These are phyloP conservation scores for Tetrapedia diversipes DNA, from an alignment of 2,888 invertebrate genomes.

Conservation along the genomic window DNA sequence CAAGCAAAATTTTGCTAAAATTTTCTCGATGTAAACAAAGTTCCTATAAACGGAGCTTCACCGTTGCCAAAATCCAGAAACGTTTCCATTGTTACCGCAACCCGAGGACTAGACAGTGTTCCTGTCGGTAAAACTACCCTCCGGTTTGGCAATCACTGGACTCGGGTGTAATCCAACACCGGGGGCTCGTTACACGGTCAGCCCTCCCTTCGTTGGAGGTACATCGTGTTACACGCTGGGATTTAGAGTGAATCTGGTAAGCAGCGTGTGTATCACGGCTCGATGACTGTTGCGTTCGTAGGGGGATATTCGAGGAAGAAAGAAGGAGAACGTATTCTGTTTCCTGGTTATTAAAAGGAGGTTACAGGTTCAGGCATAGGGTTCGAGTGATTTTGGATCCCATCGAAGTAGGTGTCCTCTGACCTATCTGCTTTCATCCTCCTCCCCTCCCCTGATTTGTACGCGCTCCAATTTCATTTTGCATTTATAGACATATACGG, in stretches of 20 bases:
- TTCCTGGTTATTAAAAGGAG: slow-evolving; percentile 3
- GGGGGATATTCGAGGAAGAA: neutral
- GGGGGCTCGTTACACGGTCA: slow-evolving; percentile 32
- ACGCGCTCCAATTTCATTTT: neutral
- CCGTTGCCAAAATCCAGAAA: too few species aligned
- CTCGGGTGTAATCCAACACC: slow-evolving; percentile 38
- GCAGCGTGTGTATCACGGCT: slow-evolving; percentile 19
- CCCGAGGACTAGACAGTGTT: too few species aligned
- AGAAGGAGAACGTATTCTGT: slow-evolving; percentile 1
- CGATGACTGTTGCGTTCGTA: neutral
- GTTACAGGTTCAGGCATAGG: slow-evolving; percentile 4
- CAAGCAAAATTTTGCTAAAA: too few species aligned
- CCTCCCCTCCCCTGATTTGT: neutral
- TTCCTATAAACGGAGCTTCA: too few species aligned
- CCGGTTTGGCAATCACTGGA: slow-evolving; percentile 35
- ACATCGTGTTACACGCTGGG: slow-evolving; percentile 45
- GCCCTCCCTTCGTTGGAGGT: slow-evolving; percentile 24
- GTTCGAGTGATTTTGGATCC: neutral
- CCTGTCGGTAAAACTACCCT: neutral
- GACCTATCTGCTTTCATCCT: neutral
- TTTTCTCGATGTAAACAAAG: too few species aligned
- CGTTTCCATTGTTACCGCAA: too few species aligned
- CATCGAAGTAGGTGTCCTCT: neutral
- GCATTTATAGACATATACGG: too few species aligned
- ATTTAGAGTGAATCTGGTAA: slow-evolving; percentile 36